A percentile compares a stretch with the other conserved stretches of the same genome.
phyloP scores from a whole-genome alignment of 1,140 invertebrate genomes.

The Adoxophyes honmai region DNA sequence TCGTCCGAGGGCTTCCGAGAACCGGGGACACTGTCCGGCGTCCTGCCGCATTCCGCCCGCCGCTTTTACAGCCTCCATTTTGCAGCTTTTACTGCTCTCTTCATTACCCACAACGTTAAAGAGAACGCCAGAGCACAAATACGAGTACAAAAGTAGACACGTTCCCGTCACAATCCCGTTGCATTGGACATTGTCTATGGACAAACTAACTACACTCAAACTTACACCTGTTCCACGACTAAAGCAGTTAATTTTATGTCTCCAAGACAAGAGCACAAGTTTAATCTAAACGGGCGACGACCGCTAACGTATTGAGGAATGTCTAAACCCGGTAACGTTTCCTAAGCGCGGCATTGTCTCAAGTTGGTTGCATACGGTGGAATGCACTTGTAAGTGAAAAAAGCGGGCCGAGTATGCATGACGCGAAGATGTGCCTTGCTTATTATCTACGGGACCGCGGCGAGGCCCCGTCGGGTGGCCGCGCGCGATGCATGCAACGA shows the following conservation, averaged over 20 bases:
- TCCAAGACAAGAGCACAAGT: not conserved
- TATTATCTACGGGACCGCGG: constrained; percentile 57
- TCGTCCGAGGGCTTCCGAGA: constrained; percentile 61
- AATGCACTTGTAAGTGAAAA: constrained; percentile 44
- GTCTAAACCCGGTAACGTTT: constrained; percentile 7
- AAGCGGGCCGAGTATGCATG: constrained; percentile 39
- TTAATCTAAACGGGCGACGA: not conserved
- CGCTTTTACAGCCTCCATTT: not conserved
- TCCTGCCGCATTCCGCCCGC: constrained; percentile 49
- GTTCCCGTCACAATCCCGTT: too few species aligned
- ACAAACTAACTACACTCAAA: too few species aligned
- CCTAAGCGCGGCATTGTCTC: constrained; percentile 14
- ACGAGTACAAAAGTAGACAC: too few species aligned
- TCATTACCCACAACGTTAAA: too few species aligned
- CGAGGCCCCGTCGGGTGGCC: constrained; percentile 61
- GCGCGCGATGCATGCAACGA: constrained; percentile 26
- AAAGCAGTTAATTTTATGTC: too few species aligned
- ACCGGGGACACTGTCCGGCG: constrained; percentile 57
- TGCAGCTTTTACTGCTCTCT: too few species aligned
- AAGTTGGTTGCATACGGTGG: constrained; percentile 23
- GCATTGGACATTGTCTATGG: too few species aligned
- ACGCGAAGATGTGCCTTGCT: constrained; percentile 56
- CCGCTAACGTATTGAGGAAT: not conserved
- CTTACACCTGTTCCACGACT: too few species aligned
- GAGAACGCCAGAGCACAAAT: not conserved